Conservation (phyloP, 2,888 invertebrate species). For the Aproaerema taeniolella region DNA sequence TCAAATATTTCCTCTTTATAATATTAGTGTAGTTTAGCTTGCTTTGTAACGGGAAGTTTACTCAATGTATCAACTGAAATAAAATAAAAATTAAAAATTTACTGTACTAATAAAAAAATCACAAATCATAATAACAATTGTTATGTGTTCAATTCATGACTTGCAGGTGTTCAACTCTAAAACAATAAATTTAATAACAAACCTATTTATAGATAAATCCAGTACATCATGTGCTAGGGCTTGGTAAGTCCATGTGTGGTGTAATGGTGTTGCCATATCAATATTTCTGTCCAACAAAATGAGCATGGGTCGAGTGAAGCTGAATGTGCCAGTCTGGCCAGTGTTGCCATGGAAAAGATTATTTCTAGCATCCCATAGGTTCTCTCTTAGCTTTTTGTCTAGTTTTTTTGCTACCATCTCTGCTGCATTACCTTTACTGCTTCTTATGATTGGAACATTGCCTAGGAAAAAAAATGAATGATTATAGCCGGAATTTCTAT, state of each 20-base stretch:
- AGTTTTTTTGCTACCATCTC: conserved; percentile 98
- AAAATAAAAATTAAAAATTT: too few species aligned
- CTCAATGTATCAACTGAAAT: too few species aligned
- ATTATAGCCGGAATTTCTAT: too few species aligned
- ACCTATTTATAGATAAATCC: conserved; percentile 92
- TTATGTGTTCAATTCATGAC: too few species aligned
- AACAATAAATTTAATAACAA: too few species aligned
- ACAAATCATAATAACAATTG: too few species aligned
- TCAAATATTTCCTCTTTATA: too few species aligned
- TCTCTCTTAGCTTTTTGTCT: conserved; percentile 97
- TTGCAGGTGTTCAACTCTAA: too few species aligned
- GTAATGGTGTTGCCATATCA: conserved; percentile 98
- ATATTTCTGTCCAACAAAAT: conserved; percentile 95
- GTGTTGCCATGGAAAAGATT: conserved; percentile 95
- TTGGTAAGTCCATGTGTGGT: conserved; percentile 99
- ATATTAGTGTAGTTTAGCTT: too few species aligned
- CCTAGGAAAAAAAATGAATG: conserved; percentile 64
- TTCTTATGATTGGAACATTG: conserved; percentile 92
- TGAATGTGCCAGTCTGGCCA: conserved; percentile 84
- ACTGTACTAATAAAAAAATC: too few species aligned
- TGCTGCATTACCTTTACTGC: conserved; percentile 97
- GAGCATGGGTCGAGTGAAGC: conserved; percentile 95
- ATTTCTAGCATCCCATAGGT: conserved; percentile 96
- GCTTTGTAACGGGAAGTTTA: too few species aligned
- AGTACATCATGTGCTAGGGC: conserved; percentile 97